phyloP scores from a whole-genome alignment of 2,113 vertebrate genomes.

The Equus quagga region DNA sequence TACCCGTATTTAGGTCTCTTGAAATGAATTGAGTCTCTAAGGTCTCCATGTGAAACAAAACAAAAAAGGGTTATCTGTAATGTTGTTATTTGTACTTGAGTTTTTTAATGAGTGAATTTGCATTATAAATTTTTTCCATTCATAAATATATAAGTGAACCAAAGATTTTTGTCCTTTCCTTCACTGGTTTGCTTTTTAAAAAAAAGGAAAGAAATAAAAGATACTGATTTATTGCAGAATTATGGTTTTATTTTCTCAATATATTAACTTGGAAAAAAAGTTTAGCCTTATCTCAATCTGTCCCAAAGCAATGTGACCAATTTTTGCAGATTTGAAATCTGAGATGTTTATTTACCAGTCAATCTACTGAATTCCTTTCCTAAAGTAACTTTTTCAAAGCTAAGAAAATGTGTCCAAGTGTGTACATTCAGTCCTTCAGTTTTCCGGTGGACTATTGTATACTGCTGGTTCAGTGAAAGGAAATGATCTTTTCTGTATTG shows the following conservation, averaged over 20 bases:
- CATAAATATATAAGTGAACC: slow-evolving; percentile 90
- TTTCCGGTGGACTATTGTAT: slow-evolving; percentile 16
- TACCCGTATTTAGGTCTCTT: slow-evolving; percentile 87
- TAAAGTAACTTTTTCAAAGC: slow-evolving; percentile 70
- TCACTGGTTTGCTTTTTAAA: slow-evolving; percentile 87
- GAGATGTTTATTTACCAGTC: slow-evolving; percentile 71
- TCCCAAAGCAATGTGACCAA: slow-evolving; percentile 82
- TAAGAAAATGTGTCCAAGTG: slow-evolving; percentile 55
- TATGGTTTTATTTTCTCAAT: slow-evolving; percentile 84
- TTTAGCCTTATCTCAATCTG: slow-evolving; percentile 81
- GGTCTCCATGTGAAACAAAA: slow-evolving; percentile 89
- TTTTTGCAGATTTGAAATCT: slow-evolving; percentile 82
- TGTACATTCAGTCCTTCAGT: slow-evolving; percentile 16
- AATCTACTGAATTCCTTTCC: slow-evolving; percentile 78
- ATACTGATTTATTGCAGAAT: slow-evolving; percentile 81
- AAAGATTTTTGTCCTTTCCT: slow-evolving; percentile 90
- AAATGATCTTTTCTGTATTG: slow-evolving; percentile 67
- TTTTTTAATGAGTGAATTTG: slow-evolving; percentile 90
- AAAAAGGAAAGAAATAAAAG: slow-evolving; percentile 79
- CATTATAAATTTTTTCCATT: slow-evolving; percentile 89
- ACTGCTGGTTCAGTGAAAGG: slow-evolving; percentile 61
- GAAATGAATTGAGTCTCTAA: slow-evolving; percentile 87
- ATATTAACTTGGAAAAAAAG: slow-evolving; percentile 79
- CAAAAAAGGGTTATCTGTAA: slow-evolving; percentile 86
- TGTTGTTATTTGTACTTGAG: slow-evolving; percentile 90